phyloP scores from a whole-genome alignment of 2,113 vertebrate genomes.

The Oxyruncus cristatus region DNA sequence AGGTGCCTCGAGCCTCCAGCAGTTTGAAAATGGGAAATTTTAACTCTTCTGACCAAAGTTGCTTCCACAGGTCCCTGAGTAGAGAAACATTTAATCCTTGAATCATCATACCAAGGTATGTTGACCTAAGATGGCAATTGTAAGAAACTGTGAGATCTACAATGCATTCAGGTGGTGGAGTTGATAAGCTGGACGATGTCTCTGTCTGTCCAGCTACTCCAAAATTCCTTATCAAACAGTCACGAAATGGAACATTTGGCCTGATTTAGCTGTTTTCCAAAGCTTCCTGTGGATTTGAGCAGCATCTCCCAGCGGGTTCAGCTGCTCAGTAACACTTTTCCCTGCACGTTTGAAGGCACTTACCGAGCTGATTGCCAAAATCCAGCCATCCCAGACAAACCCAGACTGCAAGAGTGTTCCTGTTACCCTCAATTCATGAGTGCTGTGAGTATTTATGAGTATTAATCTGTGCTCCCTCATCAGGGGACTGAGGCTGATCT shows the following conservation, averaged over 20 bases:
- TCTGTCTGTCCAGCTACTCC: background rate
- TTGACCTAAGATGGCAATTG: accelerated
- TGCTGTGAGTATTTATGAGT: background rate
- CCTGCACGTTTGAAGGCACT: background rate
- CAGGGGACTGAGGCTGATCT: background rate
- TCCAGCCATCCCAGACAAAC: background rate
- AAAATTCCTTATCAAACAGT: background rate
- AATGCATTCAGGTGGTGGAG: accelerated
- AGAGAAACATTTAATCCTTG: background rate
- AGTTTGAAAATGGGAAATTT: background rate
- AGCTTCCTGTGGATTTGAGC: background rate
- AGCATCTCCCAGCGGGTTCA: constrained; percentile 9
- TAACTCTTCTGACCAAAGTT: background rate
- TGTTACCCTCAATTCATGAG: background rate
- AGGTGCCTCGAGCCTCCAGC: background rate
- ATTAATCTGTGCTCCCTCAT: background rate
- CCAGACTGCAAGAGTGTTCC: background rate
- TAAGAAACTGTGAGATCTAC: background rate
- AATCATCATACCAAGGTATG: background rate
- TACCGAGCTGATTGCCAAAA: background rate
- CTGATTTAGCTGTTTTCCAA: background rate
- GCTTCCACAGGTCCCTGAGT: background rate
- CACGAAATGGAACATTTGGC: background rate
- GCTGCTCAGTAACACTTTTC: constrained; percentile 29
- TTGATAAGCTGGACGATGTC: background rate